Evolutionary conservation across 2,888 invertebrate species (phyloP).

Genomic region (Eucera pruinosa): DNA sequence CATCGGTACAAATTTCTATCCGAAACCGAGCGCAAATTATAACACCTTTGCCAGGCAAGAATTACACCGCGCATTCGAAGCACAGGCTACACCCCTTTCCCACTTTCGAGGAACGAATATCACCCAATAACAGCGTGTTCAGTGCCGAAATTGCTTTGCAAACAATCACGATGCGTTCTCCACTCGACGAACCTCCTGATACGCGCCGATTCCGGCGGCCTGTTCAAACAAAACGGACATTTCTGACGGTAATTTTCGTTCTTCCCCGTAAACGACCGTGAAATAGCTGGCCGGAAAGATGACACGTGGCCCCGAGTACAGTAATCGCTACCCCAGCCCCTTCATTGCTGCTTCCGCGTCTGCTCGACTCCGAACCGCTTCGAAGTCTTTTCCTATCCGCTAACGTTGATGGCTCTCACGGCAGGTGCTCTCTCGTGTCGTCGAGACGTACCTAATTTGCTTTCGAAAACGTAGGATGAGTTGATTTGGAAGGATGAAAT

Average conservation of each 20-base stretch:
- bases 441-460: not conserved
- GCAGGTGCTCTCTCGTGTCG: constrained; percentile 60
- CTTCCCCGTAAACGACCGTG: constrained; percentile 40
- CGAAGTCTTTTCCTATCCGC: constrained; percentile 70
- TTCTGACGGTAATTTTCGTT: constrained; percentile 24
- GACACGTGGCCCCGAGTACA: constrained; percentile 76
- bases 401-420: constrained; percentile 66
- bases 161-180: constrained; percentile 8
- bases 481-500: constrained; percentile 1
- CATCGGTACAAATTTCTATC: no score
- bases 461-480: constrained; percentile 4
- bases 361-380: constrained; percentile 36
- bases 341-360: constrained; percentile 75
- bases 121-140: not conserved
- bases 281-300: constrained; percentile 70
- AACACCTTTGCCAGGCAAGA: not conserved
- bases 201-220: constrained; percentile 5
- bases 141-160: constrained; percentile 3
- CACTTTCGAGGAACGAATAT: not conserved
- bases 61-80: not conserved
- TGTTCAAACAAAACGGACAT: constrained; percentile 18
- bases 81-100: not conserved
- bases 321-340: constrained; percentile 74
- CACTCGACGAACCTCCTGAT: not conserved
- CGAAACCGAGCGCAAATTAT: not conserved